Evolutionary conservation across 2,113 vertebrate species (phyloP).

Genomic region (Oreochromis spilurus): DNA sequence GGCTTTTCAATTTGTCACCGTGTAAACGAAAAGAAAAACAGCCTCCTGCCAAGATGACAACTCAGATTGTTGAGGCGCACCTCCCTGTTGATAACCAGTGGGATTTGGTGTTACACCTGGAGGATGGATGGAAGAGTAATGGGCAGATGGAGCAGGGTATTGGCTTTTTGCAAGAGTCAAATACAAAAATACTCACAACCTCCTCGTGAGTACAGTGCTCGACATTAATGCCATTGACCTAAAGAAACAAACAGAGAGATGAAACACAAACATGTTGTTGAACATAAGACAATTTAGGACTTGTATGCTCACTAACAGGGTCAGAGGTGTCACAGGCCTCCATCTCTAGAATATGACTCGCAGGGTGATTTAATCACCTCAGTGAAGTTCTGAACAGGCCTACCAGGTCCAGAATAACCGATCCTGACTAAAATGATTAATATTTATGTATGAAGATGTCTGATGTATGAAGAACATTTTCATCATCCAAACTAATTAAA

Average conservation of each 20-base stretch:
- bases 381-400: fast-evolving
- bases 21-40: background rate
- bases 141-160: background rate
- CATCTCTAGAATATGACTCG: background rate
- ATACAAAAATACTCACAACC: slow-evolving; percentile 83
- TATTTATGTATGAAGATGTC: background rate
- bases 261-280: background rate
- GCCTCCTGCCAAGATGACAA: slow-evolving; percentile 5
- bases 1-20: background rate
- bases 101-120: background rate
- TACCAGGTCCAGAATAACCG: background rate
- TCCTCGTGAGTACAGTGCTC: slow-evolving; percentile 87
- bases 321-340: background rate
- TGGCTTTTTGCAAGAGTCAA: background rate
- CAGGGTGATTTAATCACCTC: background rate
- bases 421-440: background rate
- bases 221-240: slow-evolving; percentile 95
- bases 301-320: background rate
- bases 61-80: background rate
- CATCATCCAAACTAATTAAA: background rate
- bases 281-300: background rate
- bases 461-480: background rate
- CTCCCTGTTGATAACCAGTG: background rate
- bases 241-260: slow-evolving; percentile 37
- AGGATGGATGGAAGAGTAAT: background rate